A percentile compares a stretch with the other conserved stretches of the same genome.
phyloP scores from a whole-genome alignment of 2,113 vertebrate genomes.

The Anseranas semipalmata region DNA sequence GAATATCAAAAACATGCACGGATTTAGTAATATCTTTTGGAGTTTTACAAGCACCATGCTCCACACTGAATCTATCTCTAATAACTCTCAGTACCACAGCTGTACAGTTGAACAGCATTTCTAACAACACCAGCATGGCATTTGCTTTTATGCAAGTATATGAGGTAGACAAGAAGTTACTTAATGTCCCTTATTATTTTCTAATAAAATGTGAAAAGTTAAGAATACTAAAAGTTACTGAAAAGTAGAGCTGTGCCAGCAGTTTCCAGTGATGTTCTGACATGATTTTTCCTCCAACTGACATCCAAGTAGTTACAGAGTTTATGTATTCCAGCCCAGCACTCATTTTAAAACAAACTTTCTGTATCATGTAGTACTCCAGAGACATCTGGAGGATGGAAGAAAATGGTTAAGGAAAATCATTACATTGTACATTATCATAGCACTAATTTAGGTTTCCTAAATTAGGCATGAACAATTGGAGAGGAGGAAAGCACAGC shows the following conservation, averaged over 20 bases:
- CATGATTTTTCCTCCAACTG: background rate
- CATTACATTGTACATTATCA: background rate
- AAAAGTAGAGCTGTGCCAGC: background rate
- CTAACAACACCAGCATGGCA: background rate
- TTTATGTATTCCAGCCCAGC: background rate
- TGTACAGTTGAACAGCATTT: background rate
- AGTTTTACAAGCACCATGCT: background rate
- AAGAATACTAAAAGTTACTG: background rate
- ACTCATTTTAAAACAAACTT: conserved; percentile 16
- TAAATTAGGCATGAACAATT: background rate
- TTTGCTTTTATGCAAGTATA: background rate
- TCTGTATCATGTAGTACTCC: background rate
- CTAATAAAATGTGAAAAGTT: background rate
- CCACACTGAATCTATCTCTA: background rate
- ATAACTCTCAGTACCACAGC: background rate
- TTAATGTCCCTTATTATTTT: background rate
- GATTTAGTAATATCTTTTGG: background rate
- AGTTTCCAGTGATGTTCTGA: background rate
- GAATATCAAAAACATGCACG: background rate
- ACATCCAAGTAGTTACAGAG: background rate
- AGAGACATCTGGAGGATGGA: background rate
- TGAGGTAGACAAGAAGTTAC: background rate
- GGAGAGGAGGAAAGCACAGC: background rate
- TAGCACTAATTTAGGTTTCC: background rate
- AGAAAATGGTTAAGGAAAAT: conserved; percentile 25